Evolutionary conservation across 2,113 vertebrate genomes (phyloP).

Genomic region (Syrrhaptes paradoxus): DNA sequence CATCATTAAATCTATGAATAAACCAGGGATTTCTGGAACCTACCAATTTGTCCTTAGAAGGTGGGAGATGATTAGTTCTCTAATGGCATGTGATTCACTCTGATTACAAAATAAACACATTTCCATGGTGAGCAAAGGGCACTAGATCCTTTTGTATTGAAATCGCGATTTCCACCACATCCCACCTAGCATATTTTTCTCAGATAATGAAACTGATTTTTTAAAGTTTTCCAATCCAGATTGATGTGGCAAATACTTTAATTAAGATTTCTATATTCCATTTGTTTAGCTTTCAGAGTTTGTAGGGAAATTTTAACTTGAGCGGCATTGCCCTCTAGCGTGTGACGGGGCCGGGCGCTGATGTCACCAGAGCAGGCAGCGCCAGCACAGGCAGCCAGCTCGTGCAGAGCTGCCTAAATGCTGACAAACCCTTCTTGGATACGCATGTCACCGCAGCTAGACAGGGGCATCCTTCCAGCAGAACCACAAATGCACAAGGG

Average conservation of each 20-base stretch:
- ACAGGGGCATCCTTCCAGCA: slow-evolving; percentile 27
- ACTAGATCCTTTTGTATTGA: neutral
- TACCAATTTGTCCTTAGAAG: neutral
- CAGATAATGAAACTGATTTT: neutral
- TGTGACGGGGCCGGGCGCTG: slow-evolving; percentile 60
- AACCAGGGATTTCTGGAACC: neutral
- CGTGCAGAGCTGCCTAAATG: neutral
- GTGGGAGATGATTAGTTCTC: neutral
- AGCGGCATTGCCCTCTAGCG: slow-evolving; percentile 75
- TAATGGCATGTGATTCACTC: neutral
- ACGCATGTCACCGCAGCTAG: neutral
- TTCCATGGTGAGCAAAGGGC: neutral
- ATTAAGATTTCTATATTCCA: neutral
- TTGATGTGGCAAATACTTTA: neutral
- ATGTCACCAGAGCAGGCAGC: slow-evolving; percentile 63
- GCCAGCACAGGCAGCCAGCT: neutral
- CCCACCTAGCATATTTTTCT: neutral
- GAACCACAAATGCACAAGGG: neutral
- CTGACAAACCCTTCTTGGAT: slow-evolving; percentile 57
- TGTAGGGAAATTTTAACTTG: slow-evolving; percentile 10
- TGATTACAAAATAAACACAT: neutral
- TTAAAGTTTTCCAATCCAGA: neutral
- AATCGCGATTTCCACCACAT: neutral
- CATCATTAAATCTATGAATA: neutral
- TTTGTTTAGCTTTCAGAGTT: neutral